phyloP scores from a whole-genome alignment of 2,113 vertebrate genomes.

The Struthio camelus region DNA sequence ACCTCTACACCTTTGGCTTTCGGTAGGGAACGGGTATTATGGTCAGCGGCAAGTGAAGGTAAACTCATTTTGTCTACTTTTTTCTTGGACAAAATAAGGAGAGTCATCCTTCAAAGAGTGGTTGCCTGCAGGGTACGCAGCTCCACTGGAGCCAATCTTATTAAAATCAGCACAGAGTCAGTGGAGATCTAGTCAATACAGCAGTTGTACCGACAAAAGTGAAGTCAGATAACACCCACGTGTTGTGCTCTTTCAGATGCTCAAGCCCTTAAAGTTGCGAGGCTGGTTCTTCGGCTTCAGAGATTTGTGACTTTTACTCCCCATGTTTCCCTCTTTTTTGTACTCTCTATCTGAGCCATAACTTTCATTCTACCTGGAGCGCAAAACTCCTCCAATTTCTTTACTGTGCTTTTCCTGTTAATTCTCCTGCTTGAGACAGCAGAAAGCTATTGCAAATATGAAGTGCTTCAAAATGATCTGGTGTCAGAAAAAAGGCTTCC shows the following conservation, averaged over 20 bases:
- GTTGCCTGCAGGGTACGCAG: background rate
- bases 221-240: background rate
- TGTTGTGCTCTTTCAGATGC: background rate
- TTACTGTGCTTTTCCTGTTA: background rate
- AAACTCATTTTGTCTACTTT: background rate
- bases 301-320: background rate
- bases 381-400: background rate
- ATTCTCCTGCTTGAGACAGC: background rate
- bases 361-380: background rate
- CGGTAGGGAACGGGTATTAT: background rate
- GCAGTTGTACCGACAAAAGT: background rate
- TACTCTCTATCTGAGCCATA: background rate
- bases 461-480: background rate
- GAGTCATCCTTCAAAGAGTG: no score
- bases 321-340: background rate
- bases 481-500: background rate
- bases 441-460: background rate
- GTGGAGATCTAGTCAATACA: rapidly evolving
- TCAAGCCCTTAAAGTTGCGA: background rate
- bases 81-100: background rate
- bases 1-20: background rate
- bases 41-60: background rate
- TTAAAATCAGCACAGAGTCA: background rate
- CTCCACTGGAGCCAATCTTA: background rate
- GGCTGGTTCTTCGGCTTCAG: background rate